Evolutionary conservation across 2,797 vertebrate species (phyloP).

Genomic region (Tangara arthus): DNA sequence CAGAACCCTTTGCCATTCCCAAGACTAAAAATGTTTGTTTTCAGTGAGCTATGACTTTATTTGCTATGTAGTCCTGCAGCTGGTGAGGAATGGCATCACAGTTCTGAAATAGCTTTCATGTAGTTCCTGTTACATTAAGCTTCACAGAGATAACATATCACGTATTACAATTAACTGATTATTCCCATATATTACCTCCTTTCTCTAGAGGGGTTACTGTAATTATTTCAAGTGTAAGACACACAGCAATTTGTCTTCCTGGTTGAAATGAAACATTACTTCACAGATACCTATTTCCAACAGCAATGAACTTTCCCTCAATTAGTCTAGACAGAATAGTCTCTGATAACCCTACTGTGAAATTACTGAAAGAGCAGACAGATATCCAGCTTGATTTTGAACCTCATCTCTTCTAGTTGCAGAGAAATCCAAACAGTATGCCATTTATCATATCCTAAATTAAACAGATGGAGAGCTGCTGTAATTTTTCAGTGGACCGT

Average conservation of each 20-base stretch:
- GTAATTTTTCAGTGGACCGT: slow-evolving; percentile 28
- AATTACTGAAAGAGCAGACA: neutral
- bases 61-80: neutral
- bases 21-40: neutral
- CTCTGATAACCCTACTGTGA: slow-evolving; percentile 10
- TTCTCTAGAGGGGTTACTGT: neutral
- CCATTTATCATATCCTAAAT: slow-evolving; percentile 42
- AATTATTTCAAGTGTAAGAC: slow-evolving; percentile 2
- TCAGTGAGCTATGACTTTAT: neutral
- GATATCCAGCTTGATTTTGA: slow-evolving; percentile 21
- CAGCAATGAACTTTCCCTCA: neutral
- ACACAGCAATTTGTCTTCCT: neutral
- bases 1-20: neutral
- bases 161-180: neutral
- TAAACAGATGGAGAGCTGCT: slow-evolving; percentile 35
- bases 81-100: neutral
- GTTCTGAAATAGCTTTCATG: neutral
- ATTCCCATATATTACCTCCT: neutral
- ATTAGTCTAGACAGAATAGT: neutral
- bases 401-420: neutral
- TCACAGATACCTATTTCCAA: neutral
- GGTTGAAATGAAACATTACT: neutral
- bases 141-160: neutral
- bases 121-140: neutral
- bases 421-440: slow-evolving; percentile 9